phyloP scores from a whole-genome alignment of 2,797 vertebrate species.

The Parotocinclus haroldoi region DNA sequence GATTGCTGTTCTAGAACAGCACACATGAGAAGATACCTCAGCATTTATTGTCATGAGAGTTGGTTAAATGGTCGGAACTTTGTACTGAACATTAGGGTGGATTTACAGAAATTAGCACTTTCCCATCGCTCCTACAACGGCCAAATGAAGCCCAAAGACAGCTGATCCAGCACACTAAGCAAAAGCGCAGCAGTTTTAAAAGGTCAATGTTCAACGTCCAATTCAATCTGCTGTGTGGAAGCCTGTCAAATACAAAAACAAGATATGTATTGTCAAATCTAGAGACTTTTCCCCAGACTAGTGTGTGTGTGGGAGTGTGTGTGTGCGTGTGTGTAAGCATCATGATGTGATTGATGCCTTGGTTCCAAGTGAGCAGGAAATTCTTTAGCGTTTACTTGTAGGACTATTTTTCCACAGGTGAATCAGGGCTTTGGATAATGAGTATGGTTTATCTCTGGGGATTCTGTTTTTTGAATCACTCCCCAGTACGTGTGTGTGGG shows the following conservation, averaged over 20 bases:
- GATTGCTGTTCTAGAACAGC: too few relatives aligned
- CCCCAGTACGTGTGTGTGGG: slow-evolving; percentile 13
- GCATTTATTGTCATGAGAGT: too few relatives aligned
- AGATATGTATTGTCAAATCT: slow-evolving; percentile 39
- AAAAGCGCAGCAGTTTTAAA: slow-evolving; percentile 35
- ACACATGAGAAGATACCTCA: too few relatives aligned
- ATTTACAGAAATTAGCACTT: neutral
- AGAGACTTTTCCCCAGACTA: slow-evolving; percentile 35
- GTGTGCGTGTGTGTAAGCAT: too few relatives aligned
- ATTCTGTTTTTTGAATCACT: slow-evolving; percentile 35
- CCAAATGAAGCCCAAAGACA: neutral
- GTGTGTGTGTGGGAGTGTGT: slow-evolving; percentile 31
- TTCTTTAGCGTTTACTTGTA: slow-evolving; percentile 53
- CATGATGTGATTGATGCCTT: slow-evolving; percentile 52
- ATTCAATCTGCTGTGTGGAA: slow-evolving; percentile 30
- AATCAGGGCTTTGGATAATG: slow-evolving; percentile 63
- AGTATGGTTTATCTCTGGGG: slow-evolving; percentile 47
- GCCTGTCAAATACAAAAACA: slow-evolving; percentile 28
- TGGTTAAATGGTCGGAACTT: too few relatives aligned
- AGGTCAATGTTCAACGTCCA: slow-evolving; percentile 19
- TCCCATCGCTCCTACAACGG: neutral
- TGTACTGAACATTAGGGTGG: too few relatives aligned
- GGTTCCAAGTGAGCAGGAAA: slow-evolving; percentile 56
- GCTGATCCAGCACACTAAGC: slow-evolving; percentile 22
- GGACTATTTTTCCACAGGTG: slow-evolving; percentile 68